Evolutionary conservation across 2,797 vertebrate species (phyloP).

Genomic region (Pogoniulus pusillus): DNA sequence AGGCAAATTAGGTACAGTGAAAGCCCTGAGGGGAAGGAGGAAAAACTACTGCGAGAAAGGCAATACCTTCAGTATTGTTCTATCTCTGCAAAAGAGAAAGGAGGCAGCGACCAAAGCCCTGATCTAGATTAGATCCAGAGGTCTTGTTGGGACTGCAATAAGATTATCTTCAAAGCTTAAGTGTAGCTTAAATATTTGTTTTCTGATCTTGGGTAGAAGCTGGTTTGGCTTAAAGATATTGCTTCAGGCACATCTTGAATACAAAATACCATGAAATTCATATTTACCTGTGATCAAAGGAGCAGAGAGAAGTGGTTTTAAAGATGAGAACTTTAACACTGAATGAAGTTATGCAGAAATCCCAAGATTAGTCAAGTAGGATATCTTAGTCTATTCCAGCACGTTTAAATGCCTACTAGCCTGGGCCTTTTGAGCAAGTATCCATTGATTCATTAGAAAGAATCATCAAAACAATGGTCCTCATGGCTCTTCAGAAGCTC

Average conservation of each 20-base stretch:
- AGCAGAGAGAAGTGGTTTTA: neutral
- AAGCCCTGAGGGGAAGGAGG: slow-evolving; percentile 52
- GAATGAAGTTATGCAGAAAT: neutral
- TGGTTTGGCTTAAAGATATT: neutral
- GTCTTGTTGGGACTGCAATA: neutral
- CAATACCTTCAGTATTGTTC: neutral
- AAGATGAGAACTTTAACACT: neutral
- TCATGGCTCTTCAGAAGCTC: neutral
- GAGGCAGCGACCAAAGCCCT: neutral
- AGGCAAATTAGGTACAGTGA: slow-evolving; percentile 2
- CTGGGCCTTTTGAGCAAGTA: neutral
- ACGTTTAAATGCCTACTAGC: neutral
- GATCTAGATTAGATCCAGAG: slow-evolving; percentile 37
- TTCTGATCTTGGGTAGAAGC: neutral
- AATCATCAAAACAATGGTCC: neutral
- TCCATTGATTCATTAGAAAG: neutral
- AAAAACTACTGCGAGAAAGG: neutral
- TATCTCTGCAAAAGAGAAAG: slow-evolving; percentile 6
- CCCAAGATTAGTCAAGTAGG: neutral
- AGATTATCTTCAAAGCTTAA: slow-evolving; percentile 25
- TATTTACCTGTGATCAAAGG: neutral
- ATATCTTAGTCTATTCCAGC: neutral
- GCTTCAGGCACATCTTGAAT: slow-evolving; percentile 5
- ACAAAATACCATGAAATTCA: neutral
- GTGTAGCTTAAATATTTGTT: neutral